phyloP scores from a whole-genome alignment of 2,888 invertebrate genomes.

The Drosophila neoperkinsi region DNA sequence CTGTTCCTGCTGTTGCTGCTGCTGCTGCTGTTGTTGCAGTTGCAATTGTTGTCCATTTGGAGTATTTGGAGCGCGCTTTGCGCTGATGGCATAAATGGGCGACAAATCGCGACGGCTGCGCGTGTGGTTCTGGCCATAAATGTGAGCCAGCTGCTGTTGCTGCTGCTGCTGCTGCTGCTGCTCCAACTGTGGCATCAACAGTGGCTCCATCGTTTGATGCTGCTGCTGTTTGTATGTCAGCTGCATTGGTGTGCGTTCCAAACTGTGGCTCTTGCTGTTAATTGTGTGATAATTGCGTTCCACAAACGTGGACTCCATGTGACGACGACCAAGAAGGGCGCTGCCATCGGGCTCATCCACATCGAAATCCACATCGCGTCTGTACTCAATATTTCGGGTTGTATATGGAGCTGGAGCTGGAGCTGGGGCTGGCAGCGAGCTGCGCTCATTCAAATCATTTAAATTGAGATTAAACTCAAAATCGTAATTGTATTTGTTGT shows the following conservation, averaged over 20 bases:
- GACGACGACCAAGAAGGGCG: slow-evolving; percentile 15
- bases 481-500: slow-evolving; percentile 79
- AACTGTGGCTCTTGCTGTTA: slow-evolving; percentile 60
- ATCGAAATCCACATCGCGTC: slow-evolving; percentile 59
- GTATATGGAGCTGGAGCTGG: slow-evolving; percentile 41
- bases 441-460: slow-evolving; percentile 66
- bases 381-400: slow-evolving; percentile 41
- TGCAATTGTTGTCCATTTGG: slow-evolving; percentile 52
- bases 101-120: slow-evolving; percentile 74
- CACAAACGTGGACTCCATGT: slow-evolving; percentile 68
- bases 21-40: slow-evolving; percentile 38
- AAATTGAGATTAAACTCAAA: slow-evolving; percentile 82
- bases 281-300: slow-evolving; percentile 85
- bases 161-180: slow-evolving; percentile 34
- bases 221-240: slow-evolving; percentile 58
- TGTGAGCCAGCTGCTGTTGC: slow-evolving; percentile 37
- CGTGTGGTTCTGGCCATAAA: slow-evolving; percentile 76
- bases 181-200: not conserved
- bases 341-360: slow-evolving; percentile 75
- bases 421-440: slow-evolving; percentile 53
- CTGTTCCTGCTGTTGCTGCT: slow-evolving; percentile 46
- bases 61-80: slow-evolving; percentile 75
- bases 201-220: not conserved
- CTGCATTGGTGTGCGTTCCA: slow-evolving; percentile 51
- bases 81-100: slow-evolving; percentile 83